Conservation (phyloP, 2,113 vertebrate species). For the Meleagris gallopavo region DNA sequence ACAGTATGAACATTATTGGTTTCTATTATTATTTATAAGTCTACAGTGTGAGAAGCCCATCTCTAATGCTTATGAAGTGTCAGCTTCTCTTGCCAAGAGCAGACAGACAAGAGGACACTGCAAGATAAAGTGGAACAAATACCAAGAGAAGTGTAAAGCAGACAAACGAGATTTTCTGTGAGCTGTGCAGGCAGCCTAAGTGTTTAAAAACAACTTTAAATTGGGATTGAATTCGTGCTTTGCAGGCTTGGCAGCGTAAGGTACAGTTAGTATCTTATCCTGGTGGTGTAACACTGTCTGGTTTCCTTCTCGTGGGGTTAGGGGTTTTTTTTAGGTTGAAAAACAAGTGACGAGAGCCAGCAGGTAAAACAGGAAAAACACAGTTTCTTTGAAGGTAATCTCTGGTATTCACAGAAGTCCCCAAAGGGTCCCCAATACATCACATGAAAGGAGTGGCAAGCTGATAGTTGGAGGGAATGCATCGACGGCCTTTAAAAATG, state of each 20-base stretch:
- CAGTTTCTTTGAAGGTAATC: neutral
- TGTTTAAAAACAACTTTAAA: neutral
- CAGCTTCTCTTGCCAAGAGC: neutral
- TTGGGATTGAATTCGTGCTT: neutral
- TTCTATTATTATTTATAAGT: conserved; percentile 67
- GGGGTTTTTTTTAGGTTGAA: neutral
- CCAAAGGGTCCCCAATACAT: neutral
- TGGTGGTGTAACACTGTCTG: neutral
- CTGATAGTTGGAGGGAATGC: neutral
- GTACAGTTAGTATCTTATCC: neutral
- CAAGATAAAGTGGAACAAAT: neutral
- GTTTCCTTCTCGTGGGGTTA: neutral
- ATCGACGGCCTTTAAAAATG: neutral
- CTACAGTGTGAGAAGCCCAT: neutral
- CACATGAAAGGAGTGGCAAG: neutral
- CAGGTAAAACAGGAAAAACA: conserved; percentile 7
- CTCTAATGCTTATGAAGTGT: conserved; percentile 13
- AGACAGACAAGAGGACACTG: neutral
- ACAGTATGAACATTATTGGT: conserved; percentile 31
- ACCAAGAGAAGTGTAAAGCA: neutral
- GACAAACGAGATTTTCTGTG: neutral
- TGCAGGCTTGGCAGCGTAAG: neutral
- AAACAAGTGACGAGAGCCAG: neutral
- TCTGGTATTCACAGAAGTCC: neutral
- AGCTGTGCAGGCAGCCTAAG: neutral